These are phyloP conservation scores for Tenthredo notha DNA, from an alignment of 2,888 invertebrate species.

Conservation along the genomic window DNA sequence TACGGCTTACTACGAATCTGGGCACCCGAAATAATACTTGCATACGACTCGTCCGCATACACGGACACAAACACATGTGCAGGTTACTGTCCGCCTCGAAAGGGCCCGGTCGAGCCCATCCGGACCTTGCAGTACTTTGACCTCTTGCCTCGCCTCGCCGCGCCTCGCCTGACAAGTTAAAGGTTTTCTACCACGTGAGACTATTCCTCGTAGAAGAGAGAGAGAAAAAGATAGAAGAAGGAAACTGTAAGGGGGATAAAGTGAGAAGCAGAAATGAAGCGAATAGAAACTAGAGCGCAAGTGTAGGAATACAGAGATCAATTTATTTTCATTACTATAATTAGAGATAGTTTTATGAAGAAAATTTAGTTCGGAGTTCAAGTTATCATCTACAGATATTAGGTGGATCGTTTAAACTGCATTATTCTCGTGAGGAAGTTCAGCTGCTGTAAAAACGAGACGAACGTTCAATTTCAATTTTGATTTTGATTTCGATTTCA, in stretches of 20 bases:
- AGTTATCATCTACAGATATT: background rate
- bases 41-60: background rate
- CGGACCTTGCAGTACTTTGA: conserved; percentile 53
- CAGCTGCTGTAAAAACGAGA: background rate
- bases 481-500: background rate
- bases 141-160: conserved; percentile 41
- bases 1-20: conserved; percentile 34
- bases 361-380: background rate
- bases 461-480: background rate
- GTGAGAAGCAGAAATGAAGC: background rate
- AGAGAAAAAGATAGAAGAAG: conserved; percentile 17
- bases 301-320: background rate
- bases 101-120: conserved; percentile 51
- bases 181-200: conserved; percentile 48
- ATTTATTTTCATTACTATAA: background rate
- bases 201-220: conserved; percentile 33
- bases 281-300: background rate
- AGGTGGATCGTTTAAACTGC: background rate
- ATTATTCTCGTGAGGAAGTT: background rate
- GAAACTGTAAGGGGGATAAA: background rate
- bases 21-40: conserved; percentile 14
- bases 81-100: background rate
- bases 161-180: conserved; percentile 40
- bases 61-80: background rate
- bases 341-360: background rate